Conservation (phyloP, 2,888 invertebrate species). For the Conchocele bisecta region DNA sequence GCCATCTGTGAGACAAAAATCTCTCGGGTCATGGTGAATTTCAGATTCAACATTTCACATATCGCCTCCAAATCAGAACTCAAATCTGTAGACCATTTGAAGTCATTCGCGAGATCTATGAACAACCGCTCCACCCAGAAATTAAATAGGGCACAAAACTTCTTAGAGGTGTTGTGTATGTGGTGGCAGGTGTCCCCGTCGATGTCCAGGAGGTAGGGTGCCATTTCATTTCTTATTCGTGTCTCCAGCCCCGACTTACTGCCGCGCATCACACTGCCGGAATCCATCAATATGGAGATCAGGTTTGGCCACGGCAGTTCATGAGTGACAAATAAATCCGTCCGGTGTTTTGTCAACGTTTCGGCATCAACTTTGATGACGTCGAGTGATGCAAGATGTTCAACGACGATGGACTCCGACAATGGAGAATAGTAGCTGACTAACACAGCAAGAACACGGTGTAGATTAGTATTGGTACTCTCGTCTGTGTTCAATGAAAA, state of each 20-base stretch:
- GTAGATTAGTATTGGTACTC: too few relatives aligned
- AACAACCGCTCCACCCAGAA: constrained; percentile 42
- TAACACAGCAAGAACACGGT: constrained; percentile 40
- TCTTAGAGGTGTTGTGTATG: constrained; percentile 61
- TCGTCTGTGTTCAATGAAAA: constrained; percentile 36
- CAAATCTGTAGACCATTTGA: constrained; percentile 53
- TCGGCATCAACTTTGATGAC: constrained; percentile 30
- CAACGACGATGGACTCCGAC: constrained; percentile 21
- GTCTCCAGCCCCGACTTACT: constrained; percentile 58
- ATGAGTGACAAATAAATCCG: constrained; percentile 30
- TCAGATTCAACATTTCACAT: constrained; percentile 41
- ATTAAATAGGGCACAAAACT: constrained; percentile 57
- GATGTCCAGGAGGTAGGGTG: too few relatives aligned
- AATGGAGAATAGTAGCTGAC: constrained; percentile 19
- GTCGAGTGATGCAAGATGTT: constrained; percentile 44
- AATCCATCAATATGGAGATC: constrained; percentile 60
- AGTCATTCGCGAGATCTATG: constrained; percentile 49
- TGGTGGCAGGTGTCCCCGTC: too few relatives aligned
- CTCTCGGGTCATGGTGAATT: constrained; percentile 46
- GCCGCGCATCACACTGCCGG: constrained; percentile 62
- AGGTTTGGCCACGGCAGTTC: constrained; percentile 60
- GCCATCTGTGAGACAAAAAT: constrained; percentile 49
- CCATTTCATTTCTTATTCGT: constrained; percentile 37
- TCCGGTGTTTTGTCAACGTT: constrained; percentile 30
- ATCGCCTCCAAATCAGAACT: constrained; percentile 34